Base-by-base conservation (phyloP, 1,140 invertebrate genomes). In the Bombyx mandarina region DNA sequence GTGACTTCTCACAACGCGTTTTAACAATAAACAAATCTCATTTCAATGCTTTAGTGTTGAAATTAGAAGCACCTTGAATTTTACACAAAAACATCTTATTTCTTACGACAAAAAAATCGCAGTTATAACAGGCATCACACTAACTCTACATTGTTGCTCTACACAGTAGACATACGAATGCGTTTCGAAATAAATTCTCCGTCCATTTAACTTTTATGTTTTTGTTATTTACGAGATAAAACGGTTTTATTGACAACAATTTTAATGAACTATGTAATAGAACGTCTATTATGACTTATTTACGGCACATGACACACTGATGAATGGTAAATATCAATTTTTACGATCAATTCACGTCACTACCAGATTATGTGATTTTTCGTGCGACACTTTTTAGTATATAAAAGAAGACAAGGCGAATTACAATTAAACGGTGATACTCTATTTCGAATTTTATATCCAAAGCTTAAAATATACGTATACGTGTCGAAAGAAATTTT, bases 131-230 rank as follows among this genome's bases (percentile, higher is more conserved):
- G 68, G 70, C 73, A 76, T 66, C 69, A 63, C 56, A 75, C 73
- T 78, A 74, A 73, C 49, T 70, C 69, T 81, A 80, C 62, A 70
- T 66, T 77, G 73, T 81, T 70, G 81, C 83, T 82, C 83, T 86
- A 86, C 83, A 86, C 77, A 86, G 83, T 86, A 86, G 83, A 86
- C 79, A 86, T 84, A 83, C 76, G 68, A 79, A 75, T 81, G 81
- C 80, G 77, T 83, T 86, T 85, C 83, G 82, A 86, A 86, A 86
- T 83, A 78, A 79, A 80, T 77, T 75, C 73, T 75, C 79, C 74
- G 66, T 62, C 65, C 58, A 47, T 47, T 47, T 47, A 47, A 47
- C 45, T 9, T 47, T 2, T 47, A 12, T 47, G 45, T 12, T 47
- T 47, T 47, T 12, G n/a, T 47, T 47, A 47, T 47, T 47, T 10